Percentiles rank a stretch among this genome's conserved stretches.
These are phyloP conservation scores for Ferrisia virgata DNA, from an alignment of 2,888 invertebrate genomes.

Conservation along the genomic window DNA sequence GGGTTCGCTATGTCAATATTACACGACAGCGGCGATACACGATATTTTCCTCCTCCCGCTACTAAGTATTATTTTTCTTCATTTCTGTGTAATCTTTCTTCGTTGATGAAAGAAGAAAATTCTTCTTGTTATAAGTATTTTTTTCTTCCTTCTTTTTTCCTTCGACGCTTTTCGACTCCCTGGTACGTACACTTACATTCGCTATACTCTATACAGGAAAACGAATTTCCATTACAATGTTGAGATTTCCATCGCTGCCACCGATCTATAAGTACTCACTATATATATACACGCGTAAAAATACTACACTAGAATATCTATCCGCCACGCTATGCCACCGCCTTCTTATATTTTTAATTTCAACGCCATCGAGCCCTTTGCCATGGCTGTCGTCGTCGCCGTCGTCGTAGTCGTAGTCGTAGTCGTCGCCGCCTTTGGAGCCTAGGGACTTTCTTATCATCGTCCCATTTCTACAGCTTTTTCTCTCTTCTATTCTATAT, in stretches of 20 bases:
- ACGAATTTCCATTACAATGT: constrained; percentile 4
- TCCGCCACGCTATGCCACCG: not conserved
- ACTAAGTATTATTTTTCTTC: too few species aligned
- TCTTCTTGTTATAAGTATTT: not conserved
- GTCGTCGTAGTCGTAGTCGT: not conserved
- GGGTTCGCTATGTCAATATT: not conserved
- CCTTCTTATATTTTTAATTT: not conserved
- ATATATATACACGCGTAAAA: too few species aligned
- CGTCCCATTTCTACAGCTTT: not conserved
- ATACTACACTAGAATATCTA: not conserved
- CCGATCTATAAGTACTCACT: too few species aligned
- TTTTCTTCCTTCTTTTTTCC: not conserved
- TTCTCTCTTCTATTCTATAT: not conserved
- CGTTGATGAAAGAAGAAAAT: not conserved
- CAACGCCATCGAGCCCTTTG: not conserved
- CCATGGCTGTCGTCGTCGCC: not conserved
- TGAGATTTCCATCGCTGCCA: constrained; percentile 1
- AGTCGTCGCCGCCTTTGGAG: not conserved
- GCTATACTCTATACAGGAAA: not conserved
- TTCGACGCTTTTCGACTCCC: not conserved
- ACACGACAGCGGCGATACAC: not conserved
- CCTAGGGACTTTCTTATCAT: constrained; percentile 16
- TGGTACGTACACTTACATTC: not conserved
- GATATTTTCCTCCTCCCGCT: not conserved
- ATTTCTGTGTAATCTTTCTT: not conserved